Base-by-base conservation (phyloP, 2,113 vertebrate species). In the Oreocharis arfaki region DNA sequence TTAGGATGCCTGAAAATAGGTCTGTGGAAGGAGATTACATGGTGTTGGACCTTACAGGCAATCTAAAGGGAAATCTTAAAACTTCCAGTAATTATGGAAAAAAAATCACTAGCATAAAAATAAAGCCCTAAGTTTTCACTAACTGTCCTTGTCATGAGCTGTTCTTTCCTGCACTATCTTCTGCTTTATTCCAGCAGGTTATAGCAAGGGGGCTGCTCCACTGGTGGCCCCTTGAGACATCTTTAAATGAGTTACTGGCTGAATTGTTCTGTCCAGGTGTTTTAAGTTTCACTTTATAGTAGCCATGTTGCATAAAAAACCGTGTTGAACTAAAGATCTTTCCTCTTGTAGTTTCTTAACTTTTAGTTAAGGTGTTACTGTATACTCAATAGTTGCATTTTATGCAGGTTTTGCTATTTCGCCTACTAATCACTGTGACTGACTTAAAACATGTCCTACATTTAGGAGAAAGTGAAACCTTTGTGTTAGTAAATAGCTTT, bases 61-160 rank as follows among this genome's bases (percentile, higher is more conserved):
- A 11, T 61, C n/a, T 84, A 26, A 82, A 85, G 13, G 59, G 35
- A 83, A 89, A 69, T 82, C 17, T 57, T 81, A 47, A 6, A 70
- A 21, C 16, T 84, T 68, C 5, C 15, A 82, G n/a, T 61, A 82
- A 73, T 59, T 56, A 33, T 5, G 15, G 5, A 5, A 39, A 47
- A 74, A 33, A 16, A 41, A 91, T 82, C 19, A 65, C 8, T 27
- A 49, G 35, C 32, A 37, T 70, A 77, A 76, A 77, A 90, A 84
- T 74, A 33, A 94, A 87, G 8, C 15, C 27, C 33, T 44, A 26
- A 32, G 18, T 88, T 95, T 95, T 92, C 85, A 95, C 93, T 96
- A 96, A 95, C 91, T 69, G 39, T 83, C 15, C 91, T 91, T 96
- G 87, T 96, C 82, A 93, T 80, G 67, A 93, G 50, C 95, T 96